Percentiles rank a stretch among this genome's conserved stretches.
phyloP scores from a whole-genome alignment of 2,888 invertebrate genomes.

The Gandaritis pyraliata region DNA sequence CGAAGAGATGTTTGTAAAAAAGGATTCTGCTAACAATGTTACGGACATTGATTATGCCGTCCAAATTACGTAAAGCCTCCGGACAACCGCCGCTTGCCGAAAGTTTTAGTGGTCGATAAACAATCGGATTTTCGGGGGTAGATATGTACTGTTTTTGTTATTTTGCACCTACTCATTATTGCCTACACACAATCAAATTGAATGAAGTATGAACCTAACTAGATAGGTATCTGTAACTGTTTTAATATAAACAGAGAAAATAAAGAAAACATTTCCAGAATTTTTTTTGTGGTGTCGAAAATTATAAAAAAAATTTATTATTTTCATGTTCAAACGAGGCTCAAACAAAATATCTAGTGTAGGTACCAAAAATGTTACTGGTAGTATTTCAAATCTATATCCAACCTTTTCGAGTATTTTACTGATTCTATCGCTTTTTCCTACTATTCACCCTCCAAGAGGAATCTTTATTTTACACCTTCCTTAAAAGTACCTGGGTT shows the following conservation, averaged over 20 bases:
- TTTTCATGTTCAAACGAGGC: no score
- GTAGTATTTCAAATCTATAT: neutral
- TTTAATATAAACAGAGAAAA: no score
- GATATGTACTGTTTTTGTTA: neutral
- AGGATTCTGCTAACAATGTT: conserved; percentile 13
- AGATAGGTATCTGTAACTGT: no score
- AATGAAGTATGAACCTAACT: no score
- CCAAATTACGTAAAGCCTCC: conserved; percentile 14
- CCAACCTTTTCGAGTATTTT: conserved; percentile 1
- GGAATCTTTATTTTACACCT: conserved; percentile 27
- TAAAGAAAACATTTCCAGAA: no score
- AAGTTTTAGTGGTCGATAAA: conserved; percentile 7
- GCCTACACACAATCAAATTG: no score
- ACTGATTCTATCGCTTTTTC: conserved; percentile 5
- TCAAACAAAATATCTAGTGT: no score
- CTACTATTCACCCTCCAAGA: conserved; percentile 17
- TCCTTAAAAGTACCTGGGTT: conserved; percentile 17
- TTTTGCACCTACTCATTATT: no score
- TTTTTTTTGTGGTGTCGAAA: no score
- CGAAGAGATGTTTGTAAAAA: neutral
- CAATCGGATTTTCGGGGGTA: neutral
- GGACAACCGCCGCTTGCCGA: neutral
- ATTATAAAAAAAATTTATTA: no score
- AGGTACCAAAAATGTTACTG: no score
- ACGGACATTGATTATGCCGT: conserved; percentile 20